Evolutionary conservation across 2,113 vertebrate species (phyloP), one percentile per base, ranked within the genome.

Genomic region (Percopsis transmontana): DNA sequence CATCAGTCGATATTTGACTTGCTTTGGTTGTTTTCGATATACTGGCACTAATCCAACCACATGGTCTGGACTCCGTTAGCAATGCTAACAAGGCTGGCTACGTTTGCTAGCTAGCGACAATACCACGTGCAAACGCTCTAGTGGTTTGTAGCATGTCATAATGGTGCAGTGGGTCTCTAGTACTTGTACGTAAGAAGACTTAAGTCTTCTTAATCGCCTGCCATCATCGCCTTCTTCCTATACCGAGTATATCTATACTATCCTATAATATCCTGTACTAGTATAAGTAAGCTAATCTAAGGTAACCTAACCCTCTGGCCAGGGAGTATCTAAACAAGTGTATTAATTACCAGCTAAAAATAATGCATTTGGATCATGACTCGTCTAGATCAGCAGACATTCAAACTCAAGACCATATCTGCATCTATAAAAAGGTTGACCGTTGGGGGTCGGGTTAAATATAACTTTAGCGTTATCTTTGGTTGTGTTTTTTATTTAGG

Each of bases 11-110:
- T 9, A 4, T 21, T 2, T 14, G 0, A 3, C 1, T 21, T 40
- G 16, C 10, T 21, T 3, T 4, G 21, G 2, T 2, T 38, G 1
- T 51, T 75, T 85, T 77, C 51, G 52, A 48, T 58, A 58, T 24
- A 27, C 69, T 92, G 91, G 91, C 91, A 68, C 44, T 39, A 72
- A 76, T 91, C 90, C 90, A 91, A 89, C 90, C 94, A 94, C 94
- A 94, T 95, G 93, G 92, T 85, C 77, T 52, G 56, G 44, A 80
- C 60, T 40, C n/a, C 45, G 62, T 60, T 82, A 89, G 88, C 85
- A 53, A 74, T 67, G 80, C 83, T 84, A 84, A 72, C 39, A 14
- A 38, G 38, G 38, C 62, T 68, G 68, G 55, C 68, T 70, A 41
- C 3, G 42, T 54, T 68, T 8, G 41, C 66, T 62, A 47, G 72